Percentiles rank a stretch among this genome's conserved stretches.
phyloP scores from a whole-genome alignment of 2,888 invertebrate species.

The Eugnorisma glareosa region DNA sequence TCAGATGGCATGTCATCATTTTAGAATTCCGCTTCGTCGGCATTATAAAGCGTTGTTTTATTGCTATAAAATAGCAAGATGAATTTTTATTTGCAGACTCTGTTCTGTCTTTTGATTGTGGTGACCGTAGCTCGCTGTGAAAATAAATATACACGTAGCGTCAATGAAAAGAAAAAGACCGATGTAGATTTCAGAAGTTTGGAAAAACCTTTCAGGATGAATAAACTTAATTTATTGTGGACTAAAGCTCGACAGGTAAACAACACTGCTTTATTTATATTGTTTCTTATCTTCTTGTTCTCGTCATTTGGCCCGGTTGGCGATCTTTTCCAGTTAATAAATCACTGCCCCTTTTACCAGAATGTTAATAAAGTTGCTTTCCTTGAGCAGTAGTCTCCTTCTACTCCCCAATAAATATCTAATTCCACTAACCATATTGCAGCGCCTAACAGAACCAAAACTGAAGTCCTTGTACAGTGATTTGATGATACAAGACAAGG shows the following conservation, averaged over 20 bases:
- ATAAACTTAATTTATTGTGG: constrained; percentile 97
- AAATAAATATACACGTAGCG: constrained; percentile 93
- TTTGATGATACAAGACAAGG: constrained; percentile 97
- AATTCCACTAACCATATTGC: constrained; percentile 60
- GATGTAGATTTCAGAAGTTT: constrained; percentile 92
- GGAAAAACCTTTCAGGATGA: constrained; percentile 96
- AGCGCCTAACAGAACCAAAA: constrained; percentile 96
- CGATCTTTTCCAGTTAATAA: background rate
- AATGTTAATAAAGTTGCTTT: background rate
- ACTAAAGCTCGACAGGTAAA: constrained; percentile 96
- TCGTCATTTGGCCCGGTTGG: background rate
- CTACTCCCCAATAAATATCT: background rate
- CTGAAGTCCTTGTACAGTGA: constrained; percentile 96
- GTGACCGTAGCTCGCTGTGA: constrained; percentile 75
- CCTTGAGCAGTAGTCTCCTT: background rate
- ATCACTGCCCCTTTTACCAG: background rate
- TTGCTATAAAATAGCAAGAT: constrained; percentile 40
- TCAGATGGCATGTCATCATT: background rate
- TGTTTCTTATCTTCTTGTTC: background rate
- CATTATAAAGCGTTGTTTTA: background rate
- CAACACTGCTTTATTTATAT: background rate
- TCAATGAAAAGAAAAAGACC: constrained; percentile 86
- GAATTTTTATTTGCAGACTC: constrained; percentile 45
- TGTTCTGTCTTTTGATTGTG: constrained; percentile 64
- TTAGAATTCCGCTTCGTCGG: constrained; percentile 23